phyloP scores from a whole-genome alignment of 2,113 vertebrate species.

The Prolemur simus region DNA sequence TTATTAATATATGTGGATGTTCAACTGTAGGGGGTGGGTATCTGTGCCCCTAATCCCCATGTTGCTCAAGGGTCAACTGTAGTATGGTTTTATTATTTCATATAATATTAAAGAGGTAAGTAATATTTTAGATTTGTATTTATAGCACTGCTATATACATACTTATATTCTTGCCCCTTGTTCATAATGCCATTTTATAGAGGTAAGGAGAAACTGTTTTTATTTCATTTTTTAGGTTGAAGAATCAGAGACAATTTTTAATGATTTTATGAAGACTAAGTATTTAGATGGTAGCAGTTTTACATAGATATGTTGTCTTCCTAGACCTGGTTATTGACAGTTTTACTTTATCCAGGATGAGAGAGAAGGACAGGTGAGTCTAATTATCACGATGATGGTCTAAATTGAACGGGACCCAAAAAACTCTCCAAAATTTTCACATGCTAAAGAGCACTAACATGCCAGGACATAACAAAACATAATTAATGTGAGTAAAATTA shows the following conservation, averaged over 20 bases:
- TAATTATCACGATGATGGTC: not conserved
- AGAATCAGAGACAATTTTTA: not conserved
- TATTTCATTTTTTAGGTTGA: not conserved
- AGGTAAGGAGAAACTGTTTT: not conserved
- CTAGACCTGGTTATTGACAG: not conserved
- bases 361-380: not conserved
- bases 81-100: not conserved
- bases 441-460: not conserved
- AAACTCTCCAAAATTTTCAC: not conserved
- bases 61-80: not conserved
- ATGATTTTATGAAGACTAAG: not conserved
- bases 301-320: not conserved
- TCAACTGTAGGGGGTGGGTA: not conserved
- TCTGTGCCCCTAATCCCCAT: not conserved
- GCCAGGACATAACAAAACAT: not conserved
- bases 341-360: not conserved
- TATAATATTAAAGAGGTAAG: not conserved
- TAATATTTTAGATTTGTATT: constrained; percentile 3
- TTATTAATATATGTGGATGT: not conserved
- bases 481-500: not conserved
- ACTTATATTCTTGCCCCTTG: not conserved
- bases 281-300: not conserved
- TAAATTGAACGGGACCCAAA: not conserved
- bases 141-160: not conserved
- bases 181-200: not conserved